These are phyloP conservation scores for Platorchestia sp. DNA, from an alignment of 1,140 invertebrate species.

Conservation along the genomic window DNA sequence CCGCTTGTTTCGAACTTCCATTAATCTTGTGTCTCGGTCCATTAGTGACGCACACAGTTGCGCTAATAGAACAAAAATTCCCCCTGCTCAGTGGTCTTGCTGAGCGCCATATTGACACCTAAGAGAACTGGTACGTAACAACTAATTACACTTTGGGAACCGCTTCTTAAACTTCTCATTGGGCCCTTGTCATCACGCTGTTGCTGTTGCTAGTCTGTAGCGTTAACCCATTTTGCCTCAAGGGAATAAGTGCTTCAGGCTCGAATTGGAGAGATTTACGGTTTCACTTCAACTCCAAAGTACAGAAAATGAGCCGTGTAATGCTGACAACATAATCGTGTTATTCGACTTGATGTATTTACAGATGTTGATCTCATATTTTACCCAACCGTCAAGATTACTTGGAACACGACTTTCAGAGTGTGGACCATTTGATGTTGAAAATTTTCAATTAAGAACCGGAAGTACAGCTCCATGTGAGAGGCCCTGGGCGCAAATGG, in stretches of 20 bases:
- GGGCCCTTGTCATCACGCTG: slow-evolving; percentile 31
- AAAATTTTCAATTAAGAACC: neutral
- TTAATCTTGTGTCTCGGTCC: neutral
- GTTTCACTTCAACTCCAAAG: neutral
- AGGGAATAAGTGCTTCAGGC: neutral
- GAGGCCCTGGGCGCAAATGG: neutral
- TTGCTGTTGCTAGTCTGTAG: neutral
- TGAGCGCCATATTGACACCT: neutral
- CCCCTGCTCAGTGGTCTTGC: neutral
- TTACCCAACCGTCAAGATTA: neutral
- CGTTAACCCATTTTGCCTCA: neutral
- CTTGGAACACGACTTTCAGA: neutral
- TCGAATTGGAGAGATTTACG: neutral
- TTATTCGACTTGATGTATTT: neutral
- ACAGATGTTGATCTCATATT: neutral
- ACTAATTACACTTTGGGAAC: neutral
- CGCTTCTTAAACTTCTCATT: neutral
- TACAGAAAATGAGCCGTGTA: neutral
- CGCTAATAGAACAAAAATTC: neutral
- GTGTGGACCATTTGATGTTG: neutral
- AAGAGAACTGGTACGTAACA: neutral
- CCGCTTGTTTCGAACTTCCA: neutral
- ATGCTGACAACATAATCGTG: neutral
- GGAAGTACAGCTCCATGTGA: neutral
- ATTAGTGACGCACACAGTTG: too few species aligned